Base-by-base conservation (phyloP, 2,113 vertebrate species). In the Sylvilagus bachmani region DNA sequence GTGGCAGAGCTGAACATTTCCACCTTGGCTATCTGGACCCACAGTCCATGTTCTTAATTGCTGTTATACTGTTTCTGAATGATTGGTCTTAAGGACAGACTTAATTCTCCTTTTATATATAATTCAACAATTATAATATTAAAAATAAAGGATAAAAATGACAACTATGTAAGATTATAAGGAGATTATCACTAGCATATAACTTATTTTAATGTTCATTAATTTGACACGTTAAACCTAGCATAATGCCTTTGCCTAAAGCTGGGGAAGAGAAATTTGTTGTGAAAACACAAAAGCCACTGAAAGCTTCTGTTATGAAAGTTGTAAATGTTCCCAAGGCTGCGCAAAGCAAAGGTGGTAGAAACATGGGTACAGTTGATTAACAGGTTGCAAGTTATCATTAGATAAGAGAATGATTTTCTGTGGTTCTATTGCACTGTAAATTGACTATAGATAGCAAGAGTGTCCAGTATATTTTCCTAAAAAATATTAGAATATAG, bases 141-240 rank as follows among this genome's bases (percentile, higher is more conserved):
- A 89, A 94, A 93, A 88, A 49, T 81, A 92, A 91, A 77, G 80
- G 75, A 86, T 22, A 96, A 94, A 77, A 53, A 93, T 81, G 82
- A 53, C 12, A 79, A 21, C 84, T 89, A n/a, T 1, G 9, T 79
- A 88, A 91, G 49, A 84, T 27, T 53, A 38, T 80, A 53, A 90
- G 51, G 61, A 29, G 33, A 70, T 87, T 71, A 74, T 81, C 86
- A 87, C 73, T 82, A 91, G n/a, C 67, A 66, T 67, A 33, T 58
- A 86, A 44, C 31, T 70, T 75, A 94, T 70, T 85, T 82, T 22
- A 93, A 69, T 92, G 94, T 49, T 93, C 38, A 91, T 86, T 81
- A 86, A 96, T 85, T 81, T 55, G 49, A 22, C 93, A 17, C 55
- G 78, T 90, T 93, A 95, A 94, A 82, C 51, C 75, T 21, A 84